phyloP scores from a whole-genome alignment of 2,113 vertebrate species.

The Bolborhynchus lineola region DNA sequence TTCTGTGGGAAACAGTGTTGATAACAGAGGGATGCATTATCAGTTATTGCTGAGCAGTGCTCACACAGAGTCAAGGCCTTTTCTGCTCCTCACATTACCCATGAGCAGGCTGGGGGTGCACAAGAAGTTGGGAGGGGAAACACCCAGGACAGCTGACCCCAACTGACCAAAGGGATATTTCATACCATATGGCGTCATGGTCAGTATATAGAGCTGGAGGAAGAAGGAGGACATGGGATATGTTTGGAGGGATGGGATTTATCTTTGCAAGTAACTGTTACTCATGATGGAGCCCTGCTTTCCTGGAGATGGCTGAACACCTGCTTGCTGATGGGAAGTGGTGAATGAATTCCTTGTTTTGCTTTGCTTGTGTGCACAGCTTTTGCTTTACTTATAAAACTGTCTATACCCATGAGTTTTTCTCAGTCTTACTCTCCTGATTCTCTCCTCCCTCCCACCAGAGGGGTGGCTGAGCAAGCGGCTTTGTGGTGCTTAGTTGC shows the following conservation, averaged over 20 bases:
- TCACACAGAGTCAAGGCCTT: neutral
- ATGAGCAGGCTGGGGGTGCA: neutral
- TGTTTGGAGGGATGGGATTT: accelerated
- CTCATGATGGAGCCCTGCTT: neutral
- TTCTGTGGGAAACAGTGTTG: neutral
- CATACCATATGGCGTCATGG: neutral
- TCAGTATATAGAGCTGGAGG: neutral
- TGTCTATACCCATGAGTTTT: neutral
- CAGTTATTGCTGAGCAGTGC: neutral
- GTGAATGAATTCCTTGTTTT: neutral
- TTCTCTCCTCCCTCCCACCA: neutral
- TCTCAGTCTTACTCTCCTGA: neutral
- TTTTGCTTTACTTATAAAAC: neutral
- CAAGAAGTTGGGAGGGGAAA: neutral
- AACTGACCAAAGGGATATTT: neutral
- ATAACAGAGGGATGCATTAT: neutral
- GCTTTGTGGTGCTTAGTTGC: neutral
- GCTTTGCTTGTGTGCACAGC: neutral
- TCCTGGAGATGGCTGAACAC: neutral
- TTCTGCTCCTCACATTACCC: neutral
- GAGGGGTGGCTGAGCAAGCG: accelerated
- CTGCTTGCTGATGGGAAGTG: neutral
- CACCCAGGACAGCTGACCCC: accelerated
- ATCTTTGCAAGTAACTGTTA: neutral
- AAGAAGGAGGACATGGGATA: neutral